Base-by-base conservation (phyloP, 2,888 invertebrate genomes). In the Peribatodes rhomboidaria region DNA sequence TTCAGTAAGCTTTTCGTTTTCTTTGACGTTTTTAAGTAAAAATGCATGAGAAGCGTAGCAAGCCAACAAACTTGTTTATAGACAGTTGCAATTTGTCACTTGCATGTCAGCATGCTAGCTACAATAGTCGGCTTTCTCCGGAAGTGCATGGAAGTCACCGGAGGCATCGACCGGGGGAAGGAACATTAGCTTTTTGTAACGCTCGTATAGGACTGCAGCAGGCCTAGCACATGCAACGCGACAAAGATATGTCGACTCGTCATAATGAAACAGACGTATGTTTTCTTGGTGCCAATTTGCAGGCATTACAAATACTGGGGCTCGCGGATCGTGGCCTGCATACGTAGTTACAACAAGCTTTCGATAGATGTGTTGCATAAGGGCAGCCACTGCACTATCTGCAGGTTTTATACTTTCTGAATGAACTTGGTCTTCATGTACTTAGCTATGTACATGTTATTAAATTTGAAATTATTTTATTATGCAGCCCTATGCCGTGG, bases 71-170 rank as follows among this genome's bases (percentile, higher is more conserved):
- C n/a, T 37, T 37, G 37, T 37, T 11, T 27, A 27, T 27, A 27
- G 6, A 27, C 6, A 27, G 27, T 27, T 27, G 35, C 35, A 35
- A 11, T 42, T 20, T 53, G 27, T 63, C 41, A 61, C 49, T 61
- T 57, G 59, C 35, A 42, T 46, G 44, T 49, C 58, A 65, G 31
- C 33, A 11, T 57, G 56, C 39, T 22, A 49, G 2, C 22, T 53
- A 31, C 31, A 37, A 37, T 42, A 2, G 14, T 13, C 20, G 42
- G 67, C 69, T 71, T 71, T 71, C 67, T 68, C 68, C 64, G 59
- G 61, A 62, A 57, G n/a, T 35, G 50, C 42, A 61, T 37, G 35
- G 11, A 37, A 54, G 41, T 49, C 33, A 61, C 33, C 10, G 41
- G 18, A 55, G 65, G 61, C 63, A 67, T 53, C 62, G 68, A 65